phyloP scores from a whole-genome alignment of 2,797 vertebrate species.

The Enteromius afrohamiltoni region DNA sequence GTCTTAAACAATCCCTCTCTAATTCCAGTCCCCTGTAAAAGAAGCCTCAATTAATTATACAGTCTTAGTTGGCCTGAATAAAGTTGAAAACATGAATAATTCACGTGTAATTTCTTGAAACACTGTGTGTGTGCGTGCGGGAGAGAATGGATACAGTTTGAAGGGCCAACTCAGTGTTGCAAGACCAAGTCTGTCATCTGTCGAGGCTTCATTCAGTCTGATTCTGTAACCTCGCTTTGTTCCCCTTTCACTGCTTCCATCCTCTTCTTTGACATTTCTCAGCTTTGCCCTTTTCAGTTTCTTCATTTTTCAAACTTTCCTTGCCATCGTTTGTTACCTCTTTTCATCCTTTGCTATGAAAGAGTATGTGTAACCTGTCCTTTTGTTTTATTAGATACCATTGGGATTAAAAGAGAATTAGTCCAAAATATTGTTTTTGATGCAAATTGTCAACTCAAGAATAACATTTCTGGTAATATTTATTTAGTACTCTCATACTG shows the following conservation, averaged over 20 bases:
- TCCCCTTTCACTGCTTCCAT: conserved; percentile 8
- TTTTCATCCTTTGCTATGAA: neutral
- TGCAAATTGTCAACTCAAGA: neutral
- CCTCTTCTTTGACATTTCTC: conserved; percentile 40
- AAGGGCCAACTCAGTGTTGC: conserved; percentile 13
- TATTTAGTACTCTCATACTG: neutral
- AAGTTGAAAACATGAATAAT: conserved; percentile 51
- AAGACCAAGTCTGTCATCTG: conserved; percentile 29
- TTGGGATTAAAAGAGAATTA: neutral
- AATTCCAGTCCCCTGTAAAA: conserved; percentile 42
- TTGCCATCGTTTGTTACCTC: neutral
- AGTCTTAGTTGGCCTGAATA: conserved; percentile 37
- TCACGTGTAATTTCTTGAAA: conserved; percentile 54
- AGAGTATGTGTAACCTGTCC: neutral
- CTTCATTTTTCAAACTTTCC: conserved; percentile 17
- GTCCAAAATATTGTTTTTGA: neutral
- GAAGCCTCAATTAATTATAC: conserved; percentile 54
- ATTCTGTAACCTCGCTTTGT: conserved; percentile 15
- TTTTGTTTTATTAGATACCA: conserved; percentile 11
- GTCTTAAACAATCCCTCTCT: conserved; percentile 41
- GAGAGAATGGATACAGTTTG: conserved; percentile 13
- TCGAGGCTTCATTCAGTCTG: conserved; percentile 1
- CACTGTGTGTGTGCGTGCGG: neutral
- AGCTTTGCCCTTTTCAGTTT: conserved; percentile 34
- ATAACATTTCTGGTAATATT: neutral